Percentiles rank a stretch among this genome's conserved stretches.
These are phyloP conservation scores for Chloropsis hardwickii DNA, from an alignment of 2,113 vertebrate genomes.

Conservation along the genomic window DNA sequence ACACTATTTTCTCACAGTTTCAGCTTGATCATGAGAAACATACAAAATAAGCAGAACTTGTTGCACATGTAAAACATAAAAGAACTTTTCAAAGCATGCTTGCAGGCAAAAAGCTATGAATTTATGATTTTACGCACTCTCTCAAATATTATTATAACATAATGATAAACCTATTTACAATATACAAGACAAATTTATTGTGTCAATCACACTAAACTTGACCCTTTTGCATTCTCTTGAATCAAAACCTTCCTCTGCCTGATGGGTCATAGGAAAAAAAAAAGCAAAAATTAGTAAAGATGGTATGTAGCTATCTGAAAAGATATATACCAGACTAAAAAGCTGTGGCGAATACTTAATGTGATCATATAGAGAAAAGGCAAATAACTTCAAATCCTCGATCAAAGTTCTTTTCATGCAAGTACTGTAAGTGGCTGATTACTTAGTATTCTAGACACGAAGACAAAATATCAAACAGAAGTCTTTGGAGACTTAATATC, in stretches of 20 bases:
- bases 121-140: neutral
- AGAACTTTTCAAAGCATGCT: neutral
- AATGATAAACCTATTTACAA: neutral
- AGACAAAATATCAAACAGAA: conserved; percentile 32
- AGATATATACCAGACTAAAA: neutral
- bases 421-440: neutral
- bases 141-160: neutral
- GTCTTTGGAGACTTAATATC: neutral
- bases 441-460: conserved; percentile 15
- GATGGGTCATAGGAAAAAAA: neutral
- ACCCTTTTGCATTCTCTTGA: no score
- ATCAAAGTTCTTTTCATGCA: conserved; percentile 7
- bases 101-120: neutral
- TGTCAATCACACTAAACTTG: neutral
- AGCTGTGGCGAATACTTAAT: neutral
- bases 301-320: neutral
- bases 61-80: neutral
- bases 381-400: neutral
- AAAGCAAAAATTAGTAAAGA: neutral
- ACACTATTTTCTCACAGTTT: neutral
- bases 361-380: neutral
- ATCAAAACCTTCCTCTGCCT: neutral
- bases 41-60: neutral
- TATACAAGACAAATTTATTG: neutral
- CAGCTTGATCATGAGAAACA: neutral